Evolutionary conservation across 2,888 invertebrate species (phyloP), one percentile per base, ranked within the genome.

Genomic region (Pseudococcus jackbeardsleyi): DNA sequence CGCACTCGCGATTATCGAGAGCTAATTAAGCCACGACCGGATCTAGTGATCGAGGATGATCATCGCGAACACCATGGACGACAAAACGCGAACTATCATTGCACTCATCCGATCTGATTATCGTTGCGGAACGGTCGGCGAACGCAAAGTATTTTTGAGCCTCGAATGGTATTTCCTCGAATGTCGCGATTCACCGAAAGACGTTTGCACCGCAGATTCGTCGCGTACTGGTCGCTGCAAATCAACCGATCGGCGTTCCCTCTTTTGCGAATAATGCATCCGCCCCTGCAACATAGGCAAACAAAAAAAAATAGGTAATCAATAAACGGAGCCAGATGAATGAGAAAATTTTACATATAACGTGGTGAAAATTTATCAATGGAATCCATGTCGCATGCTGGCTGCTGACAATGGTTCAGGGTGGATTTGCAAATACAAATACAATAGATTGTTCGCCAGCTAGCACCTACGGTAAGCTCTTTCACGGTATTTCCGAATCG

Each of bases 241-340:
- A 87, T 87, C 77, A 87, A 87, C 87, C 77, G 84, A 85, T 85
- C 85, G 88, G 85, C 85, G 84, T 88, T 88, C 85, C 85, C 85
- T 84, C 68, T 88, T 72, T 88, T 79, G 87, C 87, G 82, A 85
- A 88, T 89, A 89, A 90, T 89, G 90, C 90, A 90, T 90, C 90
- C 90, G 90, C 90, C 90, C 90, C 90, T 90, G 90, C 89, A 89
- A 89, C 84, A 82, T 89, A 33, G 26, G 86, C 79, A 88, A 88
- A 84, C 77, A 89, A 77, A 54, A 42, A n/a, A 33, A 4, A n/a
- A 84, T 85, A 84, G 68, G 1, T 6, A 68, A 42, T 59, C 59
- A 50, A 50, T 50, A 46, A 46, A 46, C 46, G 12, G 4, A 12
- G 26, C 54, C 5, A 7, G 12, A 15, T 54, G 17, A 15, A 54